A percentile compares a stretch with the other conserved stretches of the same genome.
phyloP scores from a whole-genome alignment of 2,888 invertebrate species.

The Lasioglossum villosulum region DNA sequence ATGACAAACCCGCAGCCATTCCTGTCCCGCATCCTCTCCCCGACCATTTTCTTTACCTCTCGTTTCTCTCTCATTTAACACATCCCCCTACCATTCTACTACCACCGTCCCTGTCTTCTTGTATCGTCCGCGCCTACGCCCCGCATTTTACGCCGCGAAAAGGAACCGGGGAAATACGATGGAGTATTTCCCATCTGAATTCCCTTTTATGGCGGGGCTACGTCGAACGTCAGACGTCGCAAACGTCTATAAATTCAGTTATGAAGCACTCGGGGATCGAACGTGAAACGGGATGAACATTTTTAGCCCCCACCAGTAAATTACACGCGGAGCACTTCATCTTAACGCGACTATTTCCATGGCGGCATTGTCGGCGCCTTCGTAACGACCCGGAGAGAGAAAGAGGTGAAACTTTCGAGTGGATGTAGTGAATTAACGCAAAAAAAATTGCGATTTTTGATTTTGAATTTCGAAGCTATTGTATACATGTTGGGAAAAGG shows the following conservation, averaged over 20 bases:
- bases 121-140: background rate
- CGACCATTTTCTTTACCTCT: background rate
- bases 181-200: constrained; percentile 56
- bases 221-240: constrained; percentile 3
- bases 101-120: background rate
- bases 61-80: background rate
- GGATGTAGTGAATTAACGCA: background rate
- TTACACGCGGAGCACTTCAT: constrained; percentile 8
- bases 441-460: background rate
- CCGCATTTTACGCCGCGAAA: constrained; percentile 21
- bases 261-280: constrained; percentile 40
- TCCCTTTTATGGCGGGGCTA: constrained; percentile 19
- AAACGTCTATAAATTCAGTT: constrained; percentile 39
- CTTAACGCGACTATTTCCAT: background rate
- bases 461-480: no score
- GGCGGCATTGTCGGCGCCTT: background rate
- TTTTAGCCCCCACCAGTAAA: constrained; percentile 29
- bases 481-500: no score
- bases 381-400: background rate
- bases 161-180: constrained; percentile 41
- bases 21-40: constrained; percentile 53
- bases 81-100: background rate
- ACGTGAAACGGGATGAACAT: constrained; percentile 36
- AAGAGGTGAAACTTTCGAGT: background rate
- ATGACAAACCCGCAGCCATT: constrained; percentile 78